These are phyloP conservation scores for Myripristis murdjan DNA, from an alignment of 2,797 vertebrate species.

Conservation along the genomic window DNA sequence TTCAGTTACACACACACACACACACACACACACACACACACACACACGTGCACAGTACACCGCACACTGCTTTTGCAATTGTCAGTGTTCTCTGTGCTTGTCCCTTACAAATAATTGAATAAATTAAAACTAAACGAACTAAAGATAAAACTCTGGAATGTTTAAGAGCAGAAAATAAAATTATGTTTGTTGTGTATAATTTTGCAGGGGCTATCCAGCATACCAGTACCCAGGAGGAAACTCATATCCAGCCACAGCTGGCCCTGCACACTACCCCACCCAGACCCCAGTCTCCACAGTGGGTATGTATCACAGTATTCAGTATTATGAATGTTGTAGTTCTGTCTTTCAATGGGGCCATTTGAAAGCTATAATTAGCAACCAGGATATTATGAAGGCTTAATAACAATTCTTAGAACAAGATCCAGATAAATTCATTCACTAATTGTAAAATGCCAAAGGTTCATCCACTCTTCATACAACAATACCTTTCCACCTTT, in stretches of 20 bases:
- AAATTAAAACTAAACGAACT: no score
- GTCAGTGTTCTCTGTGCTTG: no score
- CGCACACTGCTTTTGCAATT: no score
- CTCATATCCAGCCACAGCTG: constrained; percentile 91
- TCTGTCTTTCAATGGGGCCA: not conserved
- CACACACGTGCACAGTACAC: no score
- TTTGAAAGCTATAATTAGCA: constrained; percentile 8
- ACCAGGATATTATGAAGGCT: not conserved
- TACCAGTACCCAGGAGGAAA: constrained; percentile 92
- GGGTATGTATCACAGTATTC: constrained; percentile 86
- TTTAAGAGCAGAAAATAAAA: constrained; percentile 3
- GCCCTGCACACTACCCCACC: constrained; percentile 90
- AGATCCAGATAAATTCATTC: not conserved
- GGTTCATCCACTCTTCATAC: not conserved
- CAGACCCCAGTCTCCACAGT: constrained; percentile 92
- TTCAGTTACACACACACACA: no score
- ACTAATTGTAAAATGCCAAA: no score
- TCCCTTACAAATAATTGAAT: no score
- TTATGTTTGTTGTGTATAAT: not conserved
- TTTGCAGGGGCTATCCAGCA: constrained; percentile 89
- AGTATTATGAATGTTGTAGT: constrained; percentile 23
- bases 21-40: no score
- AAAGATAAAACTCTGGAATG: rapidly evolving
- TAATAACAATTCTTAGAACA: not conserved
- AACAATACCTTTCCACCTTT: constrained; percentile 6